Conservation (phyloP, 2,888 invertebrate genomes). For the Coenonympha arcania region DNA sequence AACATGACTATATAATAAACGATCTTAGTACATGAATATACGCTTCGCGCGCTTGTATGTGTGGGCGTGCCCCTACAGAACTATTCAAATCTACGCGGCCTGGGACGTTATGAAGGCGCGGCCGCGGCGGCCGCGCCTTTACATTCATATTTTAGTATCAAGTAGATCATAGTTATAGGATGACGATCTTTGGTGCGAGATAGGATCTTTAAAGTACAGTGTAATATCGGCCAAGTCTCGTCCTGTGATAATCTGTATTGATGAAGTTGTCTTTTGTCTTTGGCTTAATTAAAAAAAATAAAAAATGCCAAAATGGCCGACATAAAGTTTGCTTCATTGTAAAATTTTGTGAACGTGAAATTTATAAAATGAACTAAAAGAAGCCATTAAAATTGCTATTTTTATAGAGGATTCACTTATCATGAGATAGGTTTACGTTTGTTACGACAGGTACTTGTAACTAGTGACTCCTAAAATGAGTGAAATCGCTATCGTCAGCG, state of each 20-base stretch:
- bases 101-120: too few relatives aligned
- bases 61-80: too few relatives aligned
- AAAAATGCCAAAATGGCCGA: conserved; percentile 54
- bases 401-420: conserved; percentile 3
- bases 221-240: too few relatives aligned
- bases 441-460: neutral
- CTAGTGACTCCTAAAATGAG: conserved; percentile 44
- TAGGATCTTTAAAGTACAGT: too few relatives aligned
- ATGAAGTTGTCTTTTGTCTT: neutral
- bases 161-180: too few relatives aligned
- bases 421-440: conserved; percentile 13
- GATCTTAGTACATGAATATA: too few relatives aligned
- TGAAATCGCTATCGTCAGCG: conserved; percentile 48
- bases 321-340: conserved; percentile 28
- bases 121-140: too few relatives aligned
- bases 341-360: conserved; percentile 25
- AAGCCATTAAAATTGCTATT: neutral
- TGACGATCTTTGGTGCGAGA: too few relatives aligned
- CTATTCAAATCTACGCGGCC: too few relatives aligned
- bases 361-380: conserved; percentile 15
- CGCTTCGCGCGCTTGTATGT: too few relatives aligned
- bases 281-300: conserved; percentile 10
- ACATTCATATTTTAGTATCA: too few relatives aligned
- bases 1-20: too few relatives aligned
- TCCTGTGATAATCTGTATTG: neutral